Percentiles rank a stretch among this genome's conserved stretches.
phyloP scores from a whole-genome alignment of 2,113 vertebrate genomes.

The Micromys minutus region DNA sequence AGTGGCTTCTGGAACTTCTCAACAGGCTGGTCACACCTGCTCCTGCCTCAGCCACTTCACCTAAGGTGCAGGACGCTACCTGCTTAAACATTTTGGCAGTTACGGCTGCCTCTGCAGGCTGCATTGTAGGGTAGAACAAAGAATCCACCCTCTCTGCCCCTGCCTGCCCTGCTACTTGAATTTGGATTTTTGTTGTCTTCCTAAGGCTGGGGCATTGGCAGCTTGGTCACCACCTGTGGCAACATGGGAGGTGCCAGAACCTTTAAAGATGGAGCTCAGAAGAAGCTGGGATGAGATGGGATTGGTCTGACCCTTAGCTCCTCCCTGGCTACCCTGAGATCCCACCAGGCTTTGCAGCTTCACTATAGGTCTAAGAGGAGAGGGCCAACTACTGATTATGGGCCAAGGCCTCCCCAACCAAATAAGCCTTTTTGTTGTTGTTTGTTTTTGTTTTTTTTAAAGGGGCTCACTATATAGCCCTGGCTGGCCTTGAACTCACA shows the following conservation, averaged over 20 bases:
- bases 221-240: not conserved
- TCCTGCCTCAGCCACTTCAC: too few species aligned
- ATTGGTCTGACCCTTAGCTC: not conserved
- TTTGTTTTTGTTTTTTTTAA: not conserved
- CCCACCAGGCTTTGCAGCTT: not conserved
- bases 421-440: not conserved
- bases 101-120: not conserved
- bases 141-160: not conserved
- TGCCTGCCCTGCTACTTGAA: not conserved
- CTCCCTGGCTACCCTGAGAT: not conserved
- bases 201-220: not conserved
- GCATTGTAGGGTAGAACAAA: not conserved
- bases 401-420: not conserved
- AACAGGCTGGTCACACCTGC: too few species aligned
- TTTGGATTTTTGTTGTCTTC: not conserved
- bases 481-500: not conserved
- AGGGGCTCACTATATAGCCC: not conserved
- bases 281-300: not conserved
- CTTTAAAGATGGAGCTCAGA: not conserved
- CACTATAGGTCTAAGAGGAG: not conserved
- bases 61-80: fast-evolving
- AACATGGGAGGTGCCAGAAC: not conserved
- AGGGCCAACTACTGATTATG: not conserved
- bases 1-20: not conserved
- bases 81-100: not conserved